A percentile compares a stretch with the other conserved stretches of the same genome.
Conservation (phyloP, 2,888 invertebrate genomes). For the Eupithecia vulgata region DNA sequence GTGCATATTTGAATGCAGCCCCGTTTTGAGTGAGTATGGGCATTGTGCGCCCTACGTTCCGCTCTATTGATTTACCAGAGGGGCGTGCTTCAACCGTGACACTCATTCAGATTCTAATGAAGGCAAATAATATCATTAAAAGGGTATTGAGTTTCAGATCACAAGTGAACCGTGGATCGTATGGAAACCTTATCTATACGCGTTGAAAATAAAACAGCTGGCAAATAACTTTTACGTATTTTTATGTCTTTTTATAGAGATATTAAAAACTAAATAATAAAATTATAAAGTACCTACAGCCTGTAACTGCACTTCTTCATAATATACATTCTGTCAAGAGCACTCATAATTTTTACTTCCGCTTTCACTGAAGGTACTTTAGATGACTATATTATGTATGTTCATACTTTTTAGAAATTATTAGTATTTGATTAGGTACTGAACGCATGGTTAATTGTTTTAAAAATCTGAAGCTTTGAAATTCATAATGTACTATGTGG, state of each 20-base stretch:
- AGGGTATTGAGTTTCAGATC: conserved; percentile 6
- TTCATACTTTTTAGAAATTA: no score
- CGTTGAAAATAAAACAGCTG: background rate
- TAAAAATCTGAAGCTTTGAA: background rate
- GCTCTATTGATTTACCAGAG: conserved; percentile 75
- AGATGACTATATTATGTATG: no score
- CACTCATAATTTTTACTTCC: no score
- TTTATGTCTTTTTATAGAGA: background rate
- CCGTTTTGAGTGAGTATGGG: conserved; percentile 56
- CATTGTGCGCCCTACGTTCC: conserved; percentile 53
- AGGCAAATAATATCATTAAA: conserved; percentile 9
- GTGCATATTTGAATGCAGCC: conserved; percentile 47
- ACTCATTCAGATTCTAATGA: conserved; percentile 41
- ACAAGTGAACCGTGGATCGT: background rate
- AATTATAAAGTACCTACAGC: background rate
- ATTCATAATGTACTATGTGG: background rate
- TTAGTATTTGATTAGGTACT: no score
- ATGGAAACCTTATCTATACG: background rate
- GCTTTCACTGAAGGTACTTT: no score
- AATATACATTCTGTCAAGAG: background rate
- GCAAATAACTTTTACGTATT: background rate
- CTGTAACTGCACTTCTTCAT: background rate
- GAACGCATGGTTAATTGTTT: no score
- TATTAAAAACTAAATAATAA: background rate
- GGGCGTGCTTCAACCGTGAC: conserved; percentile 74